These are phyloP conservation scores for Astyanax mexicanus DNA, from an alignment of 2,797 vertebrate species.

Conservation along the genomic window DNA sequence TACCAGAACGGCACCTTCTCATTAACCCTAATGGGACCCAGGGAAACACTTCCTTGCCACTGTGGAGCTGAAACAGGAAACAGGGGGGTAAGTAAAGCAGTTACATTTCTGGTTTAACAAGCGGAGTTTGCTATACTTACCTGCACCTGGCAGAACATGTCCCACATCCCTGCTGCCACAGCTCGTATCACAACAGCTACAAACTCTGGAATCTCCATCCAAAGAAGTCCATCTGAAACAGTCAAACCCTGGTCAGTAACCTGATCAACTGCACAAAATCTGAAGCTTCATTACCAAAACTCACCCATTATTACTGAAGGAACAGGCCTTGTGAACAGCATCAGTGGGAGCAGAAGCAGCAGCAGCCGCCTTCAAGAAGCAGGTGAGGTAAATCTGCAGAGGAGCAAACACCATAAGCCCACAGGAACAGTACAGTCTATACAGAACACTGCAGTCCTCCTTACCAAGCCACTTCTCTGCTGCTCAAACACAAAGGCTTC, in stretches of 20 bases:
- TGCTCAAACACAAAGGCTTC: constrained; percentile 67
- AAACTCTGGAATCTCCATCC: neutral
- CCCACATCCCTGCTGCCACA: neutral
- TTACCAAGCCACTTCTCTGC: no score
- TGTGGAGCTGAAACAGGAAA: neutral
- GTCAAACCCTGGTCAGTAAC: neutral
- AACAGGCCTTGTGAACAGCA: neutral
- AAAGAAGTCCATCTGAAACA: neutral
- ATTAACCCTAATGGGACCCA: neutral
- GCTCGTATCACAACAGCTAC: neutral
- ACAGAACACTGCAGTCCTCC: neutral
- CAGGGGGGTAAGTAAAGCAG: neutral
- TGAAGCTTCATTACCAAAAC: neutral
- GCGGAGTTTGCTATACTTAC: neutral
- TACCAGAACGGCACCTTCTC: neutral
- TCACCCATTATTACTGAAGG: neutral
- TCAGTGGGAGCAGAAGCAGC: neutral
- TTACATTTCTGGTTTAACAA: neutral
- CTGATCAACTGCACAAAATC: neutral
- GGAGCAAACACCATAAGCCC: neutral
- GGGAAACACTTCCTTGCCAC: neutral
- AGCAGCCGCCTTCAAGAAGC: neutral
- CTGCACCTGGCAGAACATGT: neutral
- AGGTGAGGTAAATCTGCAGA: neutral
- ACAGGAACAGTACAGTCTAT: neutral